Evolutionary conservation across 2,888 invertebrate species (phyloP).

Genomic region (Pediacus dermestoides): DNA sequence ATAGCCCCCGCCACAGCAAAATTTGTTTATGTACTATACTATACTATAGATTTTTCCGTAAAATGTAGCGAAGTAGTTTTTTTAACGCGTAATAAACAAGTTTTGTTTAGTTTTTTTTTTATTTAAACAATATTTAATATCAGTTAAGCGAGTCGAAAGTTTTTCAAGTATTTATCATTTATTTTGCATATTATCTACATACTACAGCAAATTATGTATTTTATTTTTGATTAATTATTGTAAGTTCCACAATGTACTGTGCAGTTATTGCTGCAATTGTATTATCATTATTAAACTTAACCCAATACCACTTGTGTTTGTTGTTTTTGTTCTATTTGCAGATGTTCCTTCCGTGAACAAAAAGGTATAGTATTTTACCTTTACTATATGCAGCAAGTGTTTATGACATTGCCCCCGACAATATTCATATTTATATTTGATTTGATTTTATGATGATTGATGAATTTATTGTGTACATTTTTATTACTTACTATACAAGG

Average conservation of each 20-base stretch:
- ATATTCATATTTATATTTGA: no score
- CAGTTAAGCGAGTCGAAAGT: no score
- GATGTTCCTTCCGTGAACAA: conserved; percentile 21
- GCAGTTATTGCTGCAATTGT: conserved; percentile 35
- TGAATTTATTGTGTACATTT: no score
- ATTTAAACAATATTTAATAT: conserved; percentile 1
- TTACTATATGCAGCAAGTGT: conserved; percentile 9
- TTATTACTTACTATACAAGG: no score
- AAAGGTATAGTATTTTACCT: conserved; percentile 26
- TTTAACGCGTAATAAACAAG: conserved; percentile 5
- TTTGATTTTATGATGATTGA: no score
- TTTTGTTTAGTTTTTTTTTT: conserved; percentile 6
- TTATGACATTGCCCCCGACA: conserved; percentile 5
- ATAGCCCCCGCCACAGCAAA: no score
- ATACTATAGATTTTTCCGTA: no score
- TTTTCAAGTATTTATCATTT: no score
- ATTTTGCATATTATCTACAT: conserved; percentile 14
- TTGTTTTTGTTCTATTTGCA: conserved; percentile 37
- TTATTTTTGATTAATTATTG: conserved; percentile 26
- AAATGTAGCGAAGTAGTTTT: no score
- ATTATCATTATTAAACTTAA: conserved; percentile 37
- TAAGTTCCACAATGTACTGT: conserved; percentile 4
- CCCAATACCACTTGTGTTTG: conserved; percentile 36
- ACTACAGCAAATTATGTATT: no score
- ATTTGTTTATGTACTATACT: conserved; percentile 6